These are phyloP conservation scores for Macropodus opercularis DNA, from an alignment of 2,797 vertebrate genomes.

Conservation along the genomic window DNA sequence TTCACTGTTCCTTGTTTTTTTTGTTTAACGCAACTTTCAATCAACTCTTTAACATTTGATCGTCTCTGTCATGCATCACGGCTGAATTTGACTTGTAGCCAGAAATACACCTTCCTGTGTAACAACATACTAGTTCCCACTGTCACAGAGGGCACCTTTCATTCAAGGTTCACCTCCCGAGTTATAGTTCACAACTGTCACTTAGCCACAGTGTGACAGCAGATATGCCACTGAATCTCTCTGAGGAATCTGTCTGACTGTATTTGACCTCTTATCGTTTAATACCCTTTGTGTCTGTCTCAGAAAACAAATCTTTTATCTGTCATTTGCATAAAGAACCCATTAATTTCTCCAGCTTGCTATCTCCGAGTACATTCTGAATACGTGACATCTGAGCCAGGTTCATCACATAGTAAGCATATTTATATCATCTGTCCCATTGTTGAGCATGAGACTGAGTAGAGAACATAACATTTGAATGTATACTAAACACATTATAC, in stretches of 20 bases:
- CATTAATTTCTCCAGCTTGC: constrained; percentile 57
- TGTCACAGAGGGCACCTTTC: constrained; percentile 15
- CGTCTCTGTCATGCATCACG: not conserved
- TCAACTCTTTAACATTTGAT: not conserved
- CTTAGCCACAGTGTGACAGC: constrained; percentile 53
- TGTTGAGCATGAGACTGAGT: constrained; percentile 20
- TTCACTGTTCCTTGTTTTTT: constrained; percentile 1
- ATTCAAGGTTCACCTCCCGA: constrained; percentile 45
- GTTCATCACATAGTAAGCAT: constrained; percentile 42
- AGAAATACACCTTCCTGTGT: constrained; percentile 3
- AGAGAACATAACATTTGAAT: constrained; percentile 1
- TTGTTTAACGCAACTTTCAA: constrained; percentile 1
- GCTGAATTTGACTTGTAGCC: constrained; percentile 1
- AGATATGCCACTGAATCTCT: no score
- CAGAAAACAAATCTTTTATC: constrained; percentile 47
- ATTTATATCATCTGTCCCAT: constrained; percentile 38
- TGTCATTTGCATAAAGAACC: constrained; percentile 62
- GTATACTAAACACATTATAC: not conserved
- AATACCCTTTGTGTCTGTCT: constrained; percentile 60
- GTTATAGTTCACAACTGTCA: constrained; percentile 51
- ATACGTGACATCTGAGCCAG: constrained; percentile 32
- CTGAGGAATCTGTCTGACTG: constrained; percentile 33
- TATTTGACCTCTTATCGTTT: constrained; percentile 66
- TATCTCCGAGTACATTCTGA: constrained; percentile 38
- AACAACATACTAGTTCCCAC: constrained; percentile 18